Evolutionary conservation across 2,113 vertebrate genomes (phyloP), one percentile per base, ranked within the genome.

Genomic region (Myxocyprinus asiaticus): DNA sequence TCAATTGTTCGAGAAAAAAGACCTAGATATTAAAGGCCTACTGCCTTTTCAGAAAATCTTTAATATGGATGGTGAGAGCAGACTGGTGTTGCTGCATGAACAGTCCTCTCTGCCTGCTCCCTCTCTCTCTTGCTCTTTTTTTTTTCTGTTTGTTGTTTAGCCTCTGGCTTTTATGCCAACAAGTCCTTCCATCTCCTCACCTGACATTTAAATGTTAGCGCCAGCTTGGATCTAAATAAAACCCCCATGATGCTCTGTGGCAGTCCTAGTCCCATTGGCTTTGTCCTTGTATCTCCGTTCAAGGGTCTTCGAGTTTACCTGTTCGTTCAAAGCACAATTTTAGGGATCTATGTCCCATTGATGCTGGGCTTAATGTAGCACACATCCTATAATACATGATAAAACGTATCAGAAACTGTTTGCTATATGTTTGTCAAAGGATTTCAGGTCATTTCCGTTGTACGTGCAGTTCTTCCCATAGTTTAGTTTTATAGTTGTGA

Each of bases 201-300:
- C 86, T 90, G 86, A 88, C 90, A 90, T 92, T 92, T 91, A 90
- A 89, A 92, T 90, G 88, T 85, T 88, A 89, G 79, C 66, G 69
- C 81, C 63, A 64, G 79, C 68, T 87, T 84, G 66, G 82, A 88
- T 88, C 85, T 84, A 80, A 70, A 77, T 78, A 58, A 74, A 84
- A 69, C 63, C 63, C 66, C 80, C 71, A 69, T 85, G 82, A 83
- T 82, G 85, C 85, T 79, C 76, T 66, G 67, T 84, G 85, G 84
- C 82, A 81, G 81, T 70, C 82, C 62, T 77, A 65, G 72, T 81
- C 56, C 76, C 61, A 43, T 69, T 64, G 70, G 59, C 47, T 67
- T 71, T 79, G 65, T 74, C 79, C 65, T 9, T 53, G 33, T 51
- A 63, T 77, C 48, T 62, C 33, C 33, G n/a, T 43, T 76, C 6